Base-by-base conservation (phyloP, 1,140 invertebrate species). In the Linepithema humile region DNA sequence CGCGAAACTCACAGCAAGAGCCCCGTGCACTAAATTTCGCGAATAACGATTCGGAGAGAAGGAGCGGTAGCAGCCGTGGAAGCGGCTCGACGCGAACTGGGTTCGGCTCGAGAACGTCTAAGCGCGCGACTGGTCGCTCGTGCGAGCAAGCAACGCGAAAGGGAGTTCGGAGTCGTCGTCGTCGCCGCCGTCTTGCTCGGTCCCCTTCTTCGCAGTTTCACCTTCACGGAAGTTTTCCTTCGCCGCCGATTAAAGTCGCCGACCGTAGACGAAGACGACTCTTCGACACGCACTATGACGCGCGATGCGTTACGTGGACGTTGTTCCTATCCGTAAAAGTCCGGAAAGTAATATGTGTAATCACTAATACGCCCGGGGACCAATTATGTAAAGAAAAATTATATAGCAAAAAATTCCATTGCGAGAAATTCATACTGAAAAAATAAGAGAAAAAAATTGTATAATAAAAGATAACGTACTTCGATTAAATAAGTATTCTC, bases 181-280 rank as follows among this genome's bases (percentile, higher is more conserved):
- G 65, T 48, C 62, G 20, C 62, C 62, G 45, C 64, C 82, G 55
- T 74, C 53, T 65, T 64, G 64, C 64, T 74, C 48, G 69, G 86
- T 77, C 85, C 85, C 85, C 85, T 87, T 80, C 85, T 45, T 80
- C n/a, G 32, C 55, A 87, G 87, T 87, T 85, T 85, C 86, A 85
- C 86, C 85, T 85, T 88, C 86, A 57, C 83, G 87, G 74, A 87
- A 87, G 86, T 84, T 26, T 88, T 50, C 62, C 50, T 64, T 60
- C 38, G n/a, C 67, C 59, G 59, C 17, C 64, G 75, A 70, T 80
- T 80, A 80, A 80, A 57, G 48, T n/a, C 48, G 23, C 64, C 64
- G 64, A 69, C 29, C 59, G n/a, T 75, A 75, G 70, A 73, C 45
- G 62, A 78, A 67, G 74, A 78, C 75, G 75, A 69, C 12, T 65